A percentile compares a stretch with the other conserved stretches of the same genome.
phyloP scores from a whole-genome alignment of 2,888 invertebrate species.

The Drosophila ezoana region DNA sequence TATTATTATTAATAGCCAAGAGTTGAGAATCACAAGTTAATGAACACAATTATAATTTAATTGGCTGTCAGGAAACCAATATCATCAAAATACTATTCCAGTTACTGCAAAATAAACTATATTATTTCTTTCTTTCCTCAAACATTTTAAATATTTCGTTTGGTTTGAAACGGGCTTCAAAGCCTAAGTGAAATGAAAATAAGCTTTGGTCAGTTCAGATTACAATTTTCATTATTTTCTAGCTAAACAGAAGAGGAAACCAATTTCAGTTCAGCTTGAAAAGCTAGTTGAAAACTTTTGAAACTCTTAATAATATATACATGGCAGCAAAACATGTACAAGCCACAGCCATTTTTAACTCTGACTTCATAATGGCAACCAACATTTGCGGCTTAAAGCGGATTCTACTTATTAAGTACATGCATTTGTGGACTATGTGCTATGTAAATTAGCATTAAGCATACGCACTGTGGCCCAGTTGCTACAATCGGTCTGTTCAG shows the following conservation, averaged over 20 bases:
- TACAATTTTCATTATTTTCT: not conserved
- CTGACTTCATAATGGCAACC: not conserved
- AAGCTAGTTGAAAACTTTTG: not conserved
- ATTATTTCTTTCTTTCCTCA: not conserved
- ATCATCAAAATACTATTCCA: not conserved
- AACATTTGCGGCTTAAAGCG: not conserved
- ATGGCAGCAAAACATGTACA: not conserved
- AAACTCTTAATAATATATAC: not conserved
- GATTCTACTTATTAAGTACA: not conserved
- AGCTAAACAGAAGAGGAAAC: not conserved
- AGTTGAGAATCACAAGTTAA: not conserved
- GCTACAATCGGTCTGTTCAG: not conserved
- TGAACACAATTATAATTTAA: constrained; percentile 5
- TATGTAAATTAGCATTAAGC: constrained; percentile 3
- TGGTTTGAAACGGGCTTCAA: not conserved
- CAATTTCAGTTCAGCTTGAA: not conserved
- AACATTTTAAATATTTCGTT: not conserved
- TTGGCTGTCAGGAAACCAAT: constrained; percentile 5
- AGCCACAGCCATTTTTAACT: not conserved
- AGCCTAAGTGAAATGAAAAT: not conserved
- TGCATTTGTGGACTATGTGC: not conserved
- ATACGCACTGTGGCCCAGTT: constrained; percentile 23
- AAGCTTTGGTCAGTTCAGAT: not conserved
- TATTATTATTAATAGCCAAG: not conserved
- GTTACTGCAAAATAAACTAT: not conserved